A percentile compares a stretch with the other conserved stretches of the same genome.
Evolutionary conservation across 2,888 invertebrate species (phyloP).

Genomic region (Hemistola chrysoprasaria): DNA sequence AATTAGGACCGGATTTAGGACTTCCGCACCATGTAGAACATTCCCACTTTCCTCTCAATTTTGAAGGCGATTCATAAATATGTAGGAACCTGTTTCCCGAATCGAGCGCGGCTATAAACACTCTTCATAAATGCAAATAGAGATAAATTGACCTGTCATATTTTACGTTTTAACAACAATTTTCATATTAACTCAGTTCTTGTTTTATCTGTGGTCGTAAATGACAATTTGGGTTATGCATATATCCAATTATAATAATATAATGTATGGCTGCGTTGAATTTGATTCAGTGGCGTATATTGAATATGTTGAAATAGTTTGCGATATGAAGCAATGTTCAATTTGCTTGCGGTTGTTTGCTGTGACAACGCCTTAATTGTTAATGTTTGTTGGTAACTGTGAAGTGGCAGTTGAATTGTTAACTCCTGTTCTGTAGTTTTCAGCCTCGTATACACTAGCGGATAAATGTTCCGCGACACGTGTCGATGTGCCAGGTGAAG

Average conservation of each 20-base stretch:
- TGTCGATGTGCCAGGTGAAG: too few relatives aligned
- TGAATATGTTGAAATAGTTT: constrained; percentile 11
- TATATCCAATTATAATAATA: constrained; percentile 18
- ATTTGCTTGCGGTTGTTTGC: constrained; percentile 2
- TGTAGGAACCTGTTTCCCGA: constrained; percentile 16
- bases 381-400: not conserved
- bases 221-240: constrained; percentile 22
- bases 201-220: constrained; percentile 25
- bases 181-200: constrained; percentile 21
- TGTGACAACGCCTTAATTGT: constrained; percentile 3
- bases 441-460: too few relatives aligned
- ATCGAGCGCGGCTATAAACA: constrained; percentile 16
- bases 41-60: not conserved
- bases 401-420: constrained; percentile 1
- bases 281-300: constrained; percentile 19
- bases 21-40: constrained; percentile 1
- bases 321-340: constrained; percentile 1
- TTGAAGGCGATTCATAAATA: constrained; percentile 21
- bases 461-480: too few relatives aligned
- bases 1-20: not conserved
- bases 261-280: constrained; percentile 5
- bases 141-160: constrained; percentile 19
- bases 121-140: constrained; percentile 28
- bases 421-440: constrained; percentile 1
- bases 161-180: constrained; percentile 24